Evolutionary conservation across 2,797 vertebrate genomes (phyloP).

Genomic region (Eupleurogrammus muticus): DNA sequence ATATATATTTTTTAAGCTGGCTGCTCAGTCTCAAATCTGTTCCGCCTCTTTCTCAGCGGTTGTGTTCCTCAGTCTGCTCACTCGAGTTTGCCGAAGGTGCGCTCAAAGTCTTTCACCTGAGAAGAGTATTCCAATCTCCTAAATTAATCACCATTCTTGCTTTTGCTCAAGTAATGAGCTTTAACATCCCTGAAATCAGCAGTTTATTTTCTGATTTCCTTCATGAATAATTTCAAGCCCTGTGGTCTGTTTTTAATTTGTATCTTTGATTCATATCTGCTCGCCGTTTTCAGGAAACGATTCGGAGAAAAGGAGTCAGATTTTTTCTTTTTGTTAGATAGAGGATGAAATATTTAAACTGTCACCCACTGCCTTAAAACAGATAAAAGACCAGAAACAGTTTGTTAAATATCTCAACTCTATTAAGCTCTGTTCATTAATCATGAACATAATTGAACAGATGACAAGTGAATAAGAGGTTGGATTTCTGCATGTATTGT

Average conservation of each 20-base stretch:
- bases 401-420: conserved; percentile 16
- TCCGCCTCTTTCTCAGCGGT: conserved; percentile 15
- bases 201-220: conserved; percentile 27
- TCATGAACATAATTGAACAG: conserved; percentile 49
- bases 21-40: conserved; percentile 18
- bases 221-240: conserved; percentile 32
- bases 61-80: conserved; percentile 35
- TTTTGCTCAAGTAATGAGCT: conserved; percentile 50
- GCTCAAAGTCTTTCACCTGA: conserved; percentile 37
- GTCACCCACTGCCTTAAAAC: conserved; percentile 13
- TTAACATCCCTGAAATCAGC: conserved; percentile 33
- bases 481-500: conserved; percentile 19
- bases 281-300: conserved; percentile 15
- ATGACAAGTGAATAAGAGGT: conserved; percentile 34
- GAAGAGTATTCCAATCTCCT: conserved; percentile 46
- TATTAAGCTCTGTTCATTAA: conserved; percentile 37
- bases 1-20: conserved; percentile 28
- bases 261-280: conserved; percentile 34
- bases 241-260: conserved; percentile 40
- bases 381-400: conserved; percentile 16
- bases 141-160: conserved; percentile 54
- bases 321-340: conserved; percentile 13
- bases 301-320: conserved; percentile 8
- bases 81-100: conserved; percentile 38
- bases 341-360: conserved; percentile 25